A percentile compares a stretch with the other conserved stretches of the same genome.
These are phyloP conservation scores for Xerus inauris DNA, from an alignment of 2,113 vertebrate genomes.

Conservation along the genomic window DNA sequence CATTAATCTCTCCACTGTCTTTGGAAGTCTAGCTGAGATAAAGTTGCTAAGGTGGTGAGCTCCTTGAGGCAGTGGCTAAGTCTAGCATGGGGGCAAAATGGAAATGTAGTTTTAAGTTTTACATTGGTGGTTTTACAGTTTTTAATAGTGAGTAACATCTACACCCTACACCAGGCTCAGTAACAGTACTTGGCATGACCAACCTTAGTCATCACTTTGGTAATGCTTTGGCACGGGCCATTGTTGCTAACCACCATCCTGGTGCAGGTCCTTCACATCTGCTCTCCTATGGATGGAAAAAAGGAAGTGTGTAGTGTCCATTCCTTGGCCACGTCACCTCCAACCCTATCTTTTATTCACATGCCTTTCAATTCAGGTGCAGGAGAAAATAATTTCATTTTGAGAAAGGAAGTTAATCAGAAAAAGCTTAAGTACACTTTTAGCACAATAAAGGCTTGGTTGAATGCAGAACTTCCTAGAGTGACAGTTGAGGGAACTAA, in stretches of 20 bases:
- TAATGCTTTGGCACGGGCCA: constrained; percentile 80
- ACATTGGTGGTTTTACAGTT: constrained; percentile 15
- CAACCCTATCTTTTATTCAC: constrained; percentile 65
- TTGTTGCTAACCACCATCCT: constrained; percentile 82
- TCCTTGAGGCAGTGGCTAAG: neutral
- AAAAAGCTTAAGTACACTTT: constrained; percentile 57
- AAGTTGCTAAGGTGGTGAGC: neutral
- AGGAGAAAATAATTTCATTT: constrained; percentile 58
- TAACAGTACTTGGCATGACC: constrained; percentile 75
- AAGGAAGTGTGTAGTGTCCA: constrained; percentile 82
- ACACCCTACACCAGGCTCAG: constrained; percentile 74
- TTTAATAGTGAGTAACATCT: constrained; percentile 39
- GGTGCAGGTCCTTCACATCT: constrained; percentile 80
- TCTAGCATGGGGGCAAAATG: neutral
- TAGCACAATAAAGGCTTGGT: constrained; percentile 39
- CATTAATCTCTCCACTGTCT: neutral
- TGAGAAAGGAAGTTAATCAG: constrained; percentile 59
- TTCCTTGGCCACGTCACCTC: constrained; percentile 78
- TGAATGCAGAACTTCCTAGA: constrained; percentile 41
- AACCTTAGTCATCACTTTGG: constrained; percentile 80
- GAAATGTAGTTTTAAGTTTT: constrained; percentile 7
- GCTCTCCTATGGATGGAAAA: constrained; percentile 81
- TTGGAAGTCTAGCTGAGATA: neutral
- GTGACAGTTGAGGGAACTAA: constrained; percentile 37
- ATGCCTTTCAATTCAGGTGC: constrained; percentile 56